Evolutionary conservation across 2,113 vertebrate species (phyloP), one percentile per base, ranked within the genome.

Genomic region (Fregata magnificens): DNA sequence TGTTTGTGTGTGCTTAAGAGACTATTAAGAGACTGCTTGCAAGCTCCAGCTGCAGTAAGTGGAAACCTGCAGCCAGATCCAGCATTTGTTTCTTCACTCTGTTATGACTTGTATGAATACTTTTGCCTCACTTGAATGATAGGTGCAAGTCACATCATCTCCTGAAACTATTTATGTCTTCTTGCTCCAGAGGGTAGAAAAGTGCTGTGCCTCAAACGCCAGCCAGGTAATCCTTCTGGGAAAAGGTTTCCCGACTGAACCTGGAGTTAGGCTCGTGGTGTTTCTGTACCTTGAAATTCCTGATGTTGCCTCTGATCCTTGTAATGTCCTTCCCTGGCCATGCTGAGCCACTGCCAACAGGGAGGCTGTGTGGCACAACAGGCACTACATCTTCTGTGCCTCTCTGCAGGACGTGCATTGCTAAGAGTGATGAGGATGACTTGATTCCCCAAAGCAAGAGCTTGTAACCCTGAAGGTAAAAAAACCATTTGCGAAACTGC

Each of bases 211-310:
- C 25, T 76, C 10, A 0, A 52, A 20, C 3, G 1, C 26, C 1
- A 5, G 28, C 83, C 62, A 45, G 56, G 61, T 42, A 62, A 53
- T 53, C 24, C 61, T 62, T 53, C 59, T 82, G 69, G 63, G 74
- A 67, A 58, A 50, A 65, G 29, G 16, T 67, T 47, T 72, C 44
- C 38, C 6, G 1, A 50, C 45, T 42, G 58, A 88, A 72, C 11
- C 16, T 78, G 34, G 17, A 44, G 44, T 69, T 47, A 67, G 25
- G 28, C 21, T 71, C 0, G 0, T 61, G 86, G n/a, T 0, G 1
- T 44, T 69, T 71, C 73, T 62, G 6, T 52, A 31, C 32, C n/a
- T 80, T 55, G 38, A 65, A 34, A 28, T 59, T 80, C 58, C 56
- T 80, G 7, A 3, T 24, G 38, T 62, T 56, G 16, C 16, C 40